Conservation (phyloP, 92 coral and sea anemone species). For the Anthopleura xanthogrammica region DNA sequence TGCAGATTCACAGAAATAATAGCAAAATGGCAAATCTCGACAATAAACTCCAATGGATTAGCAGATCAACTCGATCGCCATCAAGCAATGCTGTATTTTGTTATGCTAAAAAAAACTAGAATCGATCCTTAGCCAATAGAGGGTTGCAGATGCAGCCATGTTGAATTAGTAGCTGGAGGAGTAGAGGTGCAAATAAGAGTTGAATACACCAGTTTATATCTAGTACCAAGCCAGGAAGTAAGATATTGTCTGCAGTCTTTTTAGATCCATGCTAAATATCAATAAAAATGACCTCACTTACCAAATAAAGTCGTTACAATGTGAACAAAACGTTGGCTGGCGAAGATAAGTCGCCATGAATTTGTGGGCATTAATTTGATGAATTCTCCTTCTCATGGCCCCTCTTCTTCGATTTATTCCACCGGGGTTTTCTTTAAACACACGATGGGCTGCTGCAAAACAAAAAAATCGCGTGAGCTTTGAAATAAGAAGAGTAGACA, state of each 20-base stretch:
- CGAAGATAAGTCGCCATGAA: constrained; percentile 96
- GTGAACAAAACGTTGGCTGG: constrained; percentile 97
- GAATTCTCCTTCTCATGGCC: constrained; percentile 90
- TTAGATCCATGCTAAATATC: background rate
- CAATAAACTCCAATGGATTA: constrained; percentile 1
- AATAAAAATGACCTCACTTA: constrained; percentile 37
- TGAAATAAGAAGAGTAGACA: background rate
- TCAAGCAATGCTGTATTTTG: background rate
- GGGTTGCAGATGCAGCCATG: background rate
- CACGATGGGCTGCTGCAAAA: constrained; percentile 36
- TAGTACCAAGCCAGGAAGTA: background rate
- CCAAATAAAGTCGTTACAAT: constrained; percentile 97
- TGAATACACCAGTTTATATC: background rate
- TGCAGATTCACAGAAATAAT: background rate
- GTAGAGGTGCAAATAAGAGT: background rate
- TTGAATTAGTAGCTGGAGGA: background rate
- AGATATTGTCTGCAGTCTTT: constrained; percentile 4
- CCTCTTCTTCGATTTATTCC: constrained; percentile 89
- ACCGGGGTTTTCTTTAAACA: constrained; percentile 88
- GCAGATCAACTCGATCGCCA: constrained; percentile 12
- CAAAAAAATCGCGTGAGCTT: constrained; percentile 1
- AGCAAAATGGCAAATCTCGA: constrained; percentile 11
- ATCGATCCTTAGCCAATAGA: background rate
- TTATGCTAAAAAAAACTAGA: background rate
- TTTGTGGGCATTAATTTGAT: constrained; percentile 92